A percentile compares a stretch with the other conserved stretches of the same genome.
Conservation (phyloP, 2,113 vertebrate species). For the Morone chrysops region DNA sequence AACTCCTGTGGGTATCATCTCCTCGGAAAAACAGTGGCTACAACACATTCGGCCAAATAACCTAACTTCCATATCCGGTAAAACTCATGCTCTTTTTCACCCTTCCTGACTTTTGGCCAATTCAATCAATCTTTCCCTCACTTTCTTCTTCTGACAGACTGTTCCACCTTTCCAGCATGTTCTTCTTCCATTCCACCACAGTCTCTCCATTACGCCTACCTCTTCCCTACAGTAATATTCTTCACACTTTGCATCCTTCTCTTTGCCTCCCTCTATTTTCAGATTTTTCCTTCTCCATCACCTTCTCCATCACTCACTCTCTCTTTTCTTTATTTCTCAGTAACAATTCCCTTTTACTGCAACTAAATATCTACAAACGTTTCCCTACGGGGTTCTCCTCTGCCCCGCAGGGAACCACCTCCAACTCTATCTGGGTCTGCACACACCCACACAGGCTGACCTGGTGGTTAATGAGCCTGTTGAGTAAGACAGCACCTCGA, state of each 20-base stretch:
- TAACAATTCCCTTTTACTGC: slow-evolving; percentile 30
- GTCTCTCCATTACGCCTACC: slow-evolving; percentile 46
- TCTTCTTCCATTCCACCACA: slow-evolving; percentile 25
- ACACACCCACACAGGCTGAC: slow-evolving; percentile 44
- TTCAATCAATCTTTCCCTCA: slow-evolving; percentile 60
- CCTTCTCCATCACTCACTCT: slow-evolving; percentile 11
- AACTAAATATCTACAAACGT: slow-evolving; percentile 50
- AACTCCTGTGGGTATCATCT: slow-evolving; percentile 66
- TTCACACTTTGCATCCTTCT: slow-evolving; percentile 33
- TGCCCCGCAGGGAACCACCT: slow-evolving; percentile 39
- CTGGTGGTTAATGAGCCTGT: slow-evolving; percentile 74
- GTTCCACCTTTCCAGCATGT: slow-evolving; percentile 36
- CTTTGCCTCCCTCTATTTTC: slow-evolving; percentile 28
- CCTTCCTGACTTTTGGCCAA: slow-evolving; percentile 52
- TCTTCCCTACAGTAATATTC: slow-evolving; percentile 30
- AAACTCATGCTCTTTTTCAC: slow-evolving; percentile 39
- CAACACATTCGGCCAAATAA: slow-evolving; percentile 58
- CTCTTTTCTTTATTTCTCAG: slow-evolving; percentile 29
- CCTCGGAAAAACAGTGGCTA: slow-evolving; percentile 52
- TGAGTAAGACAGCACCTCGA: slow-evolving; percentile 72
- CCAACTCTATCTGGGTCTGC: slow-evolving; percentile 39
- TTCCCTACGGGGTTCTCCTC: slow-evolving; percentile 40
- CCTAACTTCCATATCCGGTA: slow-evolving; percentile 57
- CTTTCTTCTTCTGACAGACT: slow-evolving; percentile 23
- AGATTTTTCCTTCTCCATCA: slow-evolving; percentile 40